Evolutionary conservation across 1,140 invertebrate genomes (phyloP).

Genomic region (Drosophila pallidifrons): DNA sequence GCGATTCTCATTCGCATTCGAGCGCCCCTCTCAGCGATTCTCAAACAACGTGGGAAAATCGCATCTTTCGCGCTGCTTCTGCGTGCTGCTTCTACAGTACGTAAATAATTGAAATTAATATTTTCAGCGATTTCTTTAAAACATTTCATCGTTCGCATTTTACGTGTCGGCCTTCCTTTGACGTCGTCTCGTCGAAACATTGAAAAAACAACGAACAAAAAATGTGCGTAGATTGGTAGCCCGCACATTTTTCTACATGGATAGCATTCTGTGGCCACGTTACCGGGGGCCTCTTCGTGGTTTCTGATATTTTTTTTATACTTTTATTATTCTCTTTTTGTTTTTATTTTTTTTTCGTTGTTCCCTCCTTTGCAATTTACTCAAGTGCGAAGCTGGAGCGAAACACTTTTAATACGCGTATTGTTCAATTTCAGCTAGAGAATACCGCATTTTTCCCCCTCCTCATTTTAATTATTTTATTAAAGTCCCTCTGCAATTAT

Average conservation of each 20-base stretch:
- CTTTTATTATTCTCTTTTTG: not conserved
- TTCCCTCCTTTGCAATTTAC: slow-evolving; percentile 49
- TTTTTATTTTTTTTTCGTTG: not conserved
- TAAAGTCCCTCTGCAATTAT: slow-evolving; percentile 74
- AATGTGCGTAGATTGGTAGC: slow-evolving; percentile 78
- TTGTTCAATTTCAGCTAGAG: slow-evolving; percentile 36
- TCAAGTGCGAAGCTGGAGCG: slow-evolving; percentile 41
- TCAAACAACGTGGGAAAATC: slow-evolving; percentile 46
- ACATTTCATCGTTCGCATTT: slow-evolving; percentile 61
- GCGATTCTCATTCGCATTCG: slow-evolving; percentile 23
- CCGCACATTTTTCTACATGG: slow-evolving; percentile 68
- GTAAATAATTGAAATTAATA: slow-evolving; percentile 80
- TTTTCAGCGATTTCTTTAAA: slow-evolving; percentile 66
- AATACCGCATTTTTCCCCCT: slow-evolving; percentile 52
- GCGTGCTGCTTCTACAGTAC: slow-evolving; percentile 41
- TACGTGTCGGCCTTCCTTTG: slow-evolving; percentile 64
- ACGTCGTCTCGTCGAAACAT: slow-evolving; percentile 25
- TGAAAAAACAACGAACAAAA: slow-evolving; percentile 33
- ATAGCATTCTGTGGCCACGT: slow-evolving; percentile 43
- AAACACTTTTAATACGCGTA: slow-evolving; percentile 35
- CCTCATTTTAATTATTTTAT: slow-evolving; percentile 76
- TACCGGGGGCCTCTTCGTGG: slow-evolving; percentile 25
- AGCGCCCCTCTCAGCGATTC: slow-evolving; percentile 36
- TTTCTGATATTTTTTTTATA: slow-evolving; percentile 16
- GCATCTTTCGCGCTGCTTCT: slow-evolving; percentile 3